These are phyloP conservation scores for Aphelenchoides bicaudatus DNA, from an alignment of 2,888 invertebrate species.

Conservation along the genomic window DNA sequence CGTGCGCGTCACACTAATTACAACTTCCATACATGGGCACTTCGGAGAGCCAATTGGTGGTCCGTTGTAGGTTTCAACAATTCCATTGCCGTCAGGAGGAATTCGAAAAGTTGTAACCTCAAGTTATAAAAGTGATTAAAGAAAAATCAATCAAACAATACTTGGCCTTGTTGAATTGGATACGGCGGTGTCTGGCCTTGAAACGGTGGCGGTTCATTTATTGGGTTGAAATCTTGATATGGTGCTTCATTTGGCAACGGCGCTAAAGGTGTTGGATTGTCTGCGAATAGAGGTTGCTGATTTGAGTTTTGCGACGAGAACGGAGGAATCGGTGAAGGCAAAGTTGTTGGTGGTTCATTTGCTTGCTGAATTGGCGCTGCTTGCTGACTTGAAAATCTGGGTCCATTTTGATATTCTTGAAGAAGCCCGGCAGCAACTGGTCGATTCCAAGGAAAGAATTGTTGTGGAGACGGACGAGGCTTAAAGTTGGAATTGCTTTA, in stretches of 20 bases:
- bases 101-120: conserved; percentile 8
- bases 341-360: neutral
- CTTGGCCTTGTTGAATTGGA: no score
- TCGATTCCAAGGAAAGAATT: conserved; percentile 22
- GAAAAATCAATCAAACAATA: no score
- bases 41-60: neutral
- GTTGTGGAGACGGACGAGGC: conserved; percentile 9
- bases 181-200: no score
- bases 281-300: no score
- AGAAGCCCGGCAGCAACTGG: neutral
- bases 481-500: neutral
- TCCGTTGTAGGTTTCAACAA: neutral
- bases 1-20: conserved; percentile 9
- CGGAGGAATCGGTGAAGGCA: neutral
- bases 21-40: conserved; percentile 20
- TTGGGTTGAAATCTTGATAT: neutral
- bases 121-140: neutral
- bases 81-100: conserved; percentile 9
- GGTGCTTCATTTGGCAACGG: no score
- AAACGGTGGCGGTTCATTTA: neutral
- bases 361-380: conserved; percentile 3
- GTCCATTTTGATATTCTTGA: no score
- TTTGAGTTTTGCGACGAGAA: no score
- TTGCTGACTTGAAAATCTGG: no score
- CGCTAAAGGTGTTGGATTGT: neutral